Evolutionary conservation across 2,888 invertebrate species (phyloP).

Genomic region (Agriotes lineatus): DNA sequence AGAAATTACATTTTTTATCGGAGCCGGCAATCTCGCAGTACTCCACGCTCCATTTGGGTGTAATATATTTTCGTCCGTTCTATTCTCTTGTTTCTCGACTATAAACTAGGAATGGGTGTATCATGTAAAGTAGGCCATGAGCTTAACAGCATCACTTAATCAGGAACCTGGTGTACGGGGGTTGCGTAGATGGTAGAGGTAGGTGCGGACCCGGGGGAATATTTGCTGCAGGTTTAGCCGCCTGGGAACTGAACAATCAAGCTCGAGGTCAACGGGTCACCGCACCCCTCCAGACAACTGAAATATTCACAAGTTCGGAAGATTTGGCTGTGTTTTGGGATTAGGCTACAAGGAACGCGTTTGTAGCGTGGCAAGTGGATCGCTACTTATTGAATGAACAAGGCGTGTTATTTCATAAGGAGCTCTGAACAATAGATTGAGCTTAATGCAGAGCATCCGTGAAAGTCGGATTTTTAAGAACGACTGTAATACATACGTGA

Average conservation of each 20-base stretch:
- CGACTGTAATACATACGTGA: no score
- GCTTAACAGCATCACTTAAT: conserved; percentile 57
- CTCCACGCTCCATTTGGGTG: conserved; percentile 23
- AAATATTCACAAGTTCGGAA: conserved; percentile 44
- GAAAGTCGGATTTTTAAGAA: no score
- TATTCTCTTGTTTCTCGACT: conserved; percentile 48
- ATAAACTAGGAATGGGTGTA: conserved; percentile 55
- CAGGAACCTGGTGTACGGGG: conserved; percentile 45
- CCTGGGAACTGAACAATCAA: conserved; percentile 44
- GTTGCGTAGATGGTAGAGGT: conserved; percentile 40
- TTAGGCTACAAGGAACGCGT: conserved; percentile 27
- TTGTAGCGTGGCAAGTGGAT: no score
- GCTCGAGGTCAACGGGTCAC: conserved; percentile 43
- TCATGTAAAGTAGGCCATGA: conserved; percentile 56
- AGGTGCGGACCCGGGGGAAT: conserved; percentile 38
- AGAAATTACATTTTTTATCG: conserved; percentile 20
- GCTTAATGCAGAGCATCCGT: no score
- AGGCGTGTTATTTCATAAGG: no score
- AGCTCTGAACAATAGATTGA: no score
- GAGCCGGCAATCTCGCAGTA: conserved; percentile 10
- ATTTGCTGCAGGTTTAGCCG: conserved; percentile 43
- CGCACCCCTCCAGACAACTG: conserved; percentile 40
- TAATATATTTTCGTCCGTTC: conserved; percentile 41
- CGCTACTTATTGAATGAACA: neutral
- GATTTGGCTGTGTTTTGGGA: conserved; percentile 37